Base-by-base conservation (phyloP, 1,140 invertebrate genomes). In the Druon quercuslanigerum region DNA sequence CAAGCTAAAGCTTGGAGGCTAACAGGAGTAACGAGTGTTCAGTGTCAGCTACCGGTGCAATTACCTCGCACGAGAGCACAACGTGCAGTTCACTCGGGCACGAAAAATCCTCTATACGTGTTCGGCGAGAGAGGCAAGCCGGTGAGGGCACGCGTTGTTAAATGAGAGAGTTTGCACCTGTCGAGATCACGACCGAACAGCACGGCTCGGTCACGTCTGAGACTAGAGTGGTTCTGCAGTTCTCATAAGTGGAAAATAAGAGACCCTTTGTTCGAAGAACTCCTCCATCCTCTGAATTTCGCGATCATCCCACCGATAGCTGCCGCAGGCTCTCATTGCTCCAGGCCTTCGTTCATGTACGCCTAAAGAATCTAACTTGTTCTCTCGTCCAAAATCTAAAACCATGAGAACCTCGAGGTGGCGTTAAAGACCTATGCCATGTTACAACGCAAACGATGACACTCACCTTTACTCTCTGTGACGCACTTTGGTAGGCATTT, bases 181-280 rank as follows among this genome's bases (percentile, higher is more conserved):
- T 85, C 84, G 79, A 80, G 84, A 83, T 84, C 83, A 77, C 81
- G 72, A 82, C 57, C 79, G 72, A 79, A 82, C 80, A 82, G 77
- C 71, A 70, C 79, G 75, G 79, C 76, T 83, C 76, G 82, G 84
- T 87, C 86, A 86, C 84, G 87, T 87, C 80, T 54, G 79, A 73
- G 77, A 80, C 77, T 82, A 79, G 82, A 85, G 79, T 81, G 76
- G 60, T 81, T 80, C 77, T 73, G 83, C 77, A 82, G 71, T 79
- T 81, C 77, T 83, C 81, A 81, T 87, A 88, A 89, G 87, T 89
- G 84, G 85, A 84, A 88, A 88, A 87, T 89, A 87, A 89, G 83
- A 88, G 85, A 84, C 80, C 84, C 84, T 88, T 89, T 89, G 88
- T 90, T 87, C 80, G 76, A 52, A 76, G 77, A 82, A 86, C 79